Percentiles rank a stretch among this genome's conserved stretches.
These are phyloP conservation scores for Saturnia pavonia DNA, from an alignment of 2,888 invertebrate genomes.

Conservation along the genomic window DNA sequence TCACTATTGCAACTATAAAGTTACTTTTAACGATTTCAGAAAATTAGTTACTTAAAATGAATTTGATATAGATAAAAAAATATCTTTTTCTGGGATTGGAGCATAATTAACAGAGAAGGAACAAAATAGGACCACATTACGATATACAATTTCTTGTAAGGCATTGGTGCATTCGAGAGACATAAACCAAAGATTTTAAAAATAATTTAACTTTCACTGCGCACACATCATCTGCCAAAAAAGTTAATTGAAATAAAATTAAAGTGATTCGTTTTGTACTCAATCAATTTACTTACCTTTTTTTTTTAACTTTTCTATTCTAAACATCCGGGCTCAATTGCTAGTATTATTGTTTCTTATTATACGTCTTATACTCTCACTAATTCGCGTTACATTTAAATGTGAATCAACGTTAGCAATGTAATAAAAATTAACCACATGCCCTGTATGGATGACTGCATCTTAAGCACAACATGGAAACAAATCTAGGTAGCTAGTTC, in stretches of 20 bases:
- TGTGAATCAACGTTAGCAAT: conserved; percentile 23
- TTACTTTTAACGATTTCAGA: no score
- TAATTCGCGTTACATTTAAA: conserved; percentile 31
- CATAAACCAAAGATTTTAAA: conserved; percentile 29
- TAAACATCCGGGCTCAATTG: conserved; percentile 37
- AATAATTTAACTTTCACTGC: conserved; percentile 54
- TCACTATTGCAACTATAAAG: no score
- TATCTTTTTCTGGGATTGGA: no score
- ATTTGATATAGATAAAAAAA: no score
- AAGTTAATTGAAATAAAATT: conserved; percentile 63
- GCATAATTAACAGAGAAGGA: no score
- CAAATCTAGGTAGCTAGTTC: conserved; percentile 17
- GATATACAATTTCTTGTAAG: background rate
- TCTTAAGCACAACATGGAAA: conserved; percentile 6
- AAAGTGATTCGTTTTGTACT: conserved; percentile 46
- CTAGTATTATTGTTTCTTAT: conserved; percentile 28
- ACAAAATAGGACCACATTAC: no score
- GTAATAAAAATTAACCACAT: conserved; percentile 13
- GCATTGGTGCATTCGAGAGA: background rate
- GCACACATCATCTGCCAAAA: conserved; percentile 66
- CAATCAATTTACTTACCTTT: conserved; percentile 43
- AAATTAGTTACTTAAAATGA: no score
- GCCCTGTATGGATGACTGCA: conserved; percentile 24
- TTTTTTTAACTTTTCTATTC: conserved; percentile 41
- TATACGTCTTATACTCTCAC: conserved; percentile 34